A percentile compares a stretch with the other conserved stretches of the same genome.
phyloP scores from a whole-genome alignment of 2,113 vertebrate species.

The Oncorhynchus kisutch region DNA sequence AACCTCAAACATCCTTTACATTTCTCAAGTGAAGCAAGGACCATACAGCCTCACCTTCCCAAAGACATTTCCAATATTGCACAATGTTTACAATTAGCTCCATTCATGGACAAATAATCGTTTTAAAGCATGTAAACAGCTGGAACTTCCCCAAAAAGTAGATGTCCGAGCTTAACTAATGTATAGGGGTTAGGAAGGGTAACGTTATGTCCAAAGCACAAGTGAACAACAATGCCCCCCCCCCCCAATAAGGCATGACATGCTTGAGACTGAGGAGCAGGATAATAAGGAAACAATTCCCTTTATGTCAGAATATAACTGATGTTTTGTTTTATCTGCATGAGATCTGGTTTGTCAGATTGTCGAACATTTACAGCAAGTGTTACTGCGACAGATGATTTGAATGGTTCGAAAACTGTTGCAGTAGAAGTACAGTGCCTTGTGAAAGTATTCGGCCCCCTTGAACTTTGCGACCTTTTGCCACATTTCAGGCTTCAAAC shows the following conservation, averaged over 20 bases:
- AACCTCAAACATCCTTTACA: background rate
- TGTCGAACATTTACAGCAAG: background rate
- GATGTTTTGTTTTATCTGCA: background rate
- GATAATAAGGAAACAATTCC: background rate
- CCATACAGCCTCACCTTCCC: background rate
- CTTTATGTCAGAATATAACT: background rate
- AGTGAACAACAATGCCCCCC: too few species aligned
- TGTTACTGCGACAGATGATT: background rate
- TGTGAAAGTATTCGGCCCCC: too few species aligned
- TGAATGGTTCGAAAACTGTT: slow-evolving; percentile 2
- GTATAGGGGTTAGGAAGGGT: background rate
- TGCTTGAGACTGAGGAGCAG: background rate
- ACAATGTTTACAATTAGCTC: slow-evolving; percentile 6
- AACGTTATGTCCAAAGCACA: background rate
- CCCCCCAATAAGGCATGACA: background rate
- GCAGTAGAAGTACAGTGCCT: background rate
- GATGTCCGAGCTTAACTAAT: background rate
- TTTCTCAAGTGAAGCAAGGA: background rate
- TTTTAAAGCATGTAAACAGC: slow-evolving; percentile 10
- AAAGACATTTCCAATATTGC: background rate
- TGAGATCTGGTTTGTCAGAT: background rate
- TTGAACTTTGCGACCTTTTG: too few species aligned
- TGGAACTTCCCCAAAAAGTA: background rate
- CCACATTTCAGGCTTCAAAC: too few species aligned
- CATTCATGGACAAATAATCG: background rate